Conservation (phyloP, 2,113 vertebrate species). For the Azemiops feae region DNA sequence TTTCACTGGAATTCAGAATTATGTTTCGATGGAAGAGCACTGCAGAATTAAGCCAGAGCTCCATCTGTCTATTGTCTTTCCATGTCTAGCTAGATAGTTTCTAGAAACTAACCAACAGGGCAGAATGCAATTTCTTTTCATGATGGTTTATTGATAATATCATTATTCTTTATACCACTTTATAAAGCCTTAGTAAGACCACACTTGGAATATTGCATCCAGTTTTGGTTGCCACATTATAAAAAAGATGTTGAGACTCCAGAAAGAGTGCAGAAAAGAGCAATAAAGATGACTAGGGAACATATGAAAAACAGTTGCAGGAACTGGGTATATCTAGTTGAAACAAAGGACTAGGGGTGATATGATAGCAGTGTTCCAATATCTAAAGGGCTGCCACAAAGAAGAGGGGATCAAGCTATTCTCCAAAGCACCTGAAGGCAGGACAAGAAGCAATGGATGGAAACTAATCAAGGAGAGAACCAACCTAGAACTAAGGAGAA, state of each 20-base stretch:
- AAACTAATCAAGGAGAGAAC: not conserved
- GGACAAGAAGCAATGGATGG: not conserved
- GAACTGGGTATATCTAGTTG: not conserved
- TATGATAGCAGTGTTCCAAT: not conserved
- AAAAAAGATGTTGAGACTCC: not conserved
- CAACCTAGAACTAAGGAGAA: not conserved
- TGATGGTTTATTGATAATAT: not conserved
- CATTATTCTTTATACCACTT: not conserved
- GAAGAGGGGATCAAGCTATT: not conserved
- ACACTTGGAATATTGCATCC: not conserved
- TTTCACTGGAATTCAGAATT: not conserved
- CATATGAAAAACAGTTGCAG: not conserved
- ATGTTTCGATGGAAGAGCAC: not conserved
- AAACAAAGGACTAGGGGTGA: not conserved
- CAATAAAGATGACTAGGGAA: not conserved
- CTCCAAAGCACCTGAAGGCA: not conserved
- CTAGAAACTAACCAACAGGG: not conserved
- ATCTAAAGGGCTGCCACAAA: not conserved
- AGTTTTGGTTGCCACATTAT: not conserved
- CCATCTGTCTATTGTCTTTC: not conserved
- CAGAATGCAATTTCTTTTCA: not conserved
- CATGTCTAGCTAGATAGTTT: not conserved
- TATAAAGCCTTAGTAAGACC: not conserved
- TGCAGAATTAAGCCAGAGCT: not conserved
- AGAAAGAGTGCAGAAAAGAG: not conserved